phyloP scores from a whole-genome alignment of 1,140 invertebrate species.

The Magallana ariakensis region DNA sequence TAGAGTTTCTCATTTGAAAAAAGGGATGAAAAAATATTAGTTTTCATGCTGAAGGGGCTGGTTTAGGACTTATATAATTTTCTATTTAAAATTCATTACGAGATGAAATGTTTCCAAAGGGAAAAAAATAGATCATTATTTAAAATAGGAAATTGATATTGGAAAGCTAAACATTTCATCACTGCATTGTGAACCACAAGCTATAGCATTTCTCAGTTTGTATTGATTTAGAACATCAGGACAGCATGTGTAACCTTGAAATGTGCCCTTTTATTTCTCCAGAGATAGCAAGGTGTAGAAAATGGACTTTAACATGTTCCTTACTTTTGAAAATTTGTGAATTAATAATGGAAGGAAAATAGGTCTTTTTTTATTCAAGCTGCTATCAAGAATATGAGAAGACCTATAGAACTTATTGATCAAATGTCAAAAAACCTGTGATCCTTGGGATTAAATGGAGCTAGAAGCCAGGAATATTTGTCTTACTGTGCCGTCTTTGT shows the following conservation, averaged over 20 bases:
- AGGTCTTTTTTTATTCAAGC: not conserved
- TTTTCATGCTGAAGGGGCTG: constrained; percentile 2
- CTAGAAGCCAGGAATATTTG: not conserved
- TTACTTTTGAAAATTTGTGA: not conserved
- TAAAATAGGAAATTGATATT: no score
- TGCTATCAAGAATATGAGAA: constrained; percentile 11
- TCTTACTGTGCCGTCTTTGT: not conserved
- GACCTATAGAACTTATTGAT: not conserved
- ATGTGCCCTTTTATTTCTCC: no score
- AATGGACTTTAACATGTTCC: not conserved
- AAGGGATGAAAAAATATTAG: not conserved
- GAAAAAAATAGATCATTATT: not conserved
- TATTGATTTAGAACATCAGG: no score
- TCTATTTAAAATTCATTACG: not conserved
- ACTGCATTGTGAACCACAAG: no score
- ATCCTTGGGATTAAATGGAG: not conserved
- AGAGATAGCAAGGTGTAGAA: no score
- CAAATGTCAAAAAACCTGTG: constrained; percentile 15
- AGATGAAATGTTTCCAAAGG: not conserved
- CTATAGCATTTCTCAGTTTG: no score
- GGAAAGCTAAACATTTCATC: no score
- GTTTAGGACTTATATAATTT: not conserved
- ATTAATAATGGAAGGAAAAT: not conserved
- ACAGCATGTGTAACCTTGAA: no score
- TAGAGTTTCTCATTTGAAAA: not conserved